Conservation (phyloP, 2,113 vertebrate genomes). For the Mesocricetus auratus region DNA sequence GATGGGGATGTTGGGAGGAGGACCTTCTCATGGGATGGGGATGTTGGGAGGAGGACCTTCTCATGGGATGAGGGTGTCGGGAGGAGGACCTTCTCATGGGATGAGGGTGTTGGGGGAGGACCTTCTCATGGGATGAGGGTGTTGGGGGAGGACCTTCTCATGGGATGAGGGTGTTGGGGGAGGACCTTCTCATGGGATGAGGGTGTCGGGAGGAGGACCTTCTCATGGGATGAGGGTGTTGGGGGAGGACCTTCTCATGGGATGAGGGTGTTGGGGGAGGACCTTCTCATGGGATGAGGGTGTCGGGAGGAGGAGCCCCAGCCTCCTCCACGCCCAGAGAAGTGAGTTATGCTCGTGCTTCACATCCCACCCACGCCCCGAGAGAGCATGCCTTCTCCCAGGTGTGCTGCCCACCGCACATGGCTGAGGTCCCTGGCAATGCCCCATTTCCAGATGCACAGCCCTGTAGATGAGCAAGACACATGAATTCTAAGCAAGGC, state of each 20-base stretch:
- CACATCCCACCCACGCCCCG: background rate
- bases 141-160: background rate
- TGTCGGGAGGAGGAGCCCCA: fast-evolving
- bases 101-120: background rate
- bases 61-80: background rate
- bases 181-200: background rate
- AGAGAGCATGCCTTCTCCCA: background rate
- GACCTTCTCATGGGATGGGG: background rate
- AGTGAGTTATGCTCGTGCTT: background rate
- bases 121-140: background rate
- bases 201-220: background rate
- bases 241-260: background rate
- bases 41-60: background rate
- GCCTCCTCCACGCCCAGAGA: background rate
- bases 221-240: background rate
- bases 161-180: background rate
- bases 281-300: no score
- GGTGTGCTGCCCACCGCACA: background rate
- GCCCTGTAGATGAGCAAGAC: fast-evolving
- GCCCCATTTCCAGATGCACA: background rate
- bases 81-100: background rate
- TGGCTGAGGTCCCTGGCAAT: background rate
- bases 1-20: background rate
- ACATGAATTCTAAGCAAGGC: background rate
- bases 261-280: background rate